phyloP scores from a whole-genome alignment of 2,113 vertebrate species.

The Tachysurus vachellii region DNA sequence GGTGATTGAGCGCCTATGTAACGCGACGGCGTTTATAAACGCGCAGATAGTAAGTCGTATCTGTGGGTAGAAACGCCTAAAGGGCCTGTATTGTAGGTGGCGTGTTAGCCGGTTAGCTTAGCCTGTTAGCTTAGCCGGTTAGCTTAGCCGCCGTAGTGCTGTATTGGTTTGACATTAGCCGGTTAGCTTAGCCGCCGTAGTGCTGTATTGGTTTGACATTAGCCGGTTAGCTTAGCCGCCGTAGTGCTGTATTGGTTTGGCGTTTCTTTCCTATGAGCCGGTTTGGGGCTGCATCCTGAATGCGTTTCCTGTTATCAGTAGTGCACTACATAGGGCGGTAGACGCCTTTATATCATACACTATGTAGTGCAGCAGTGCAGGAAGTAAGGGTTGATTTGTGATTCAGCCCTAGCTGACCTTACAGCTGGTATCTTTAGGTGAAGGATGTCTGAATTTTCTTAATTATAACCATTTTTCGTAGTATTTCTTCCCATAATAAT shows the following conservation, averaged over 20 bases:
- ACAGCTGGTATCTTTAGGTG: too few relatives aligned
- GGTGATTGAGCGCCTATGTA: constrained; percentile 50
- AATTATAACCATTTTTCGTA: background rate
- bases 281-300: background rate
- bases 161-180: too few relatives aligned
- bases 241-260: background rate
- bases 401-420: constrained; percentile 3
- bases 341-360: too few relatives aligned
- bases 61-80: fast-evolving
- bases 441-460: background rate
- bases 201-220: too few relatives aligned
- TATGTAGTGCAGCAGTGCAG: background rate
- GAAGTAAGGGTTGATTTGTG: background rate
- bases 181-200: too few relatives aligned
- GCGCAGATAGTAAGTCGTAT: fast-evolving
- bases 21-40: too few relatives aligned
- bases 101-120: constrained; percentile 54
- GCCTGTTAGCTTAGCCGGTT: constrained; percentile 7
- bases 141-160: too few relatives aligned
- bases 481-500: background rate
- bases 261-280: background rate
- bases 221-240: constrained; percentile 51
- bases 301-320: background rate
- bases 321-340: background rate
- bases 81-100: background rate